phyloP scores from a whole-genome alignment of 2,113 vertebrate genomes.

The Argyrosomus japonicus region DNA sequence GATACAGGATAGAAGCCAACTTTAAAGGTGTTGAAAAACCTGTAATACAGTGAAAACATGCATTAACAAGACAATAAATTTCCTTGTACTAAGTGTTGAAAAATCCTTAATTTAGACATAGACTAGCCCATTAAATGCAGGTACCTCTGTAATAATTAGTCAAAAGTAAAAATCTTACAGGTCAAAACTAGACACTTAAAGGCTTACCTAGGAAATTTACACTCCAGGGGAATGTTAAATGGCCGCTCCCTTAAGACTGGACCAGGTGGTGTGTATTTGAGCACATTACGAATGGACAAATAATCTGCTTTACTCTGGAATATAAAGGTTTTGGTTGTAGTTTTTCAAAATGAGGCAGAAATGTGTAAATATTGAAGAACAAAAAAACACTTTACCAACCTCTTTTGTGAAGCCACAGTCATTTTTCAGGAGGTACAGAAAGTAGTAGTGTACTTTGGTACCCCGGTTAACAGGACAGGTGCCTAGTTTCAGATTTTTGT shows the following conservation, averaged over 20 bases:
- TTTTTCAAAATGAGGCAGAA: background rate
- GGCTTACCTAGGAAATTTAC: constrained; percentile 73
- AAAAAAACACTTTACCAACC: constrained; percentile 56
- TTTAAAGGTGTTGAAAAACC: constrained; percentile 68
- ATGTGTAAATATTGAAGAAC: background rate
- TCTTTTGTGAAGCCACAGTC: constrained; percentile 59
- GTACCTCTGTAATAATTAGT: background rate
- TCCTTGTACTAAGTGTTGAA: background rate
- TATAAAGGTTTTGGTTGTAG: background rate
- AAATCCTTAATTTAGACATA: background rate
- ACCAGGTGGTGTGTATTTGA: constrained; percentile 58
- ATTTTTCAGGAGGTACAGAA: constrained; percentile 62
- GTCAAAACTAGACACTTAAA: background rate
- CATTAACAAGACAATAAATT: background rate
- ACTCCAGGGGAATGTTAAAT: constrained; percentile 67
- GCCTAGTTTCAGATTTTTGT: constrained; percentile 68
- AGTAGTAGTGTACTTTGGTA: constrained; percentile 49
- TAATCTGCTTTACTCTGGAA: constrained; percentile 60
- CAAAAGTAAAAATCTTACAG: background rate
- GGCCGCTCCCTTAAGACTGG: constrained; percentile 67
- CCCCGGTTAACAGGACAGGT: constrained; percentile 68
- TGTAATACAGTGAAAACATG: constrained; percentile 11
- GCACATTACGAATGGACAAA: constrained; percentile 20
- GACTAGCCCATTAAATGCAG: background rate
- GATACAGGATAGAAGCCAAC: constrained; percentile 64